phyloP scores from a whole-genome alignment of 1,140 invertebrate genomes.

The Asbolus verrucosus region DNA sequence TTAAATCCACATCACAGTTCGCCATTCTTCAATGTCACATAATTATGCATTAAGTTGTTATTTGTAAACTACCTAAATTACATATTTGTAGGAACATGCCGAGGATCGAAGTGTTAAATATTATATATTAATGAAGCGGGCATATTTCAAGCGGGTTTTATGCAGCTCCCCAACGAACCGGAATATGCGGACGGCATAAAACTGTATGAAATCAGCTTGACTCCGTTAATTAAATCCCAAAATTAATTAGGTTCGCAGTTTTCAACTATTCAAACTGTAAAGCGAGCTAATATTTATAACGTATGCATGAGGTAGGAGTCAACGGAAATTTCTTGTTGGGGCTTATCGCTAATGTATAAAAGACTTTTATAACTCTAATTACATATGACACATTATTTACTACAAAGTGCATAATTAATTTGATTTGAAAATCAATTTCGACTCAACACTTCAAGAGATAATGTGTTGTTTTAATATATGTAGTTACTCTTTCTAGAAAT shows the following conservation, averaged over 20 bases:
- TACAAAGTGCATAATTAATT: conserved; percentile 43
- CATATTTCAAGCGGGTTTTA: neutral
- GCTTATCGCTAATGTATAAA: conserved; percentile 22
- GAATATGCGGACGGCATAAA: conserved; percentile 44
- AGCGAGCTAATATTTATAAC: conserved; percentile 48
- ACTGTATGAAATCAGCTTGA: conserved; percentile 49
- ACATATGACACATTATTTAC: conserved; percentile 22
- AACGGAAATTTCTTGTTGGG: conserved; percentile 18
- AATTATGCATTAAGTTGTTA: no score
- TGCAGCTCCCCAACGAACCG: neutral
- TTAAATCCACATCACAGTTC: no score
- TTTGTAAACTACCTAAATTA: no score
- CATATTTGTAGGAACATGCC: no score
- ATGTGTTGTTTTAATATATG: no score
- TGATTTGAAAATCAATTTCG: neutral
- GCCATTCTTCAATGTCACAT: no score
- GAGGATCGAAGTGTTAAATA: neutral
- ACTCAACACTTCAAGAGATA: no score
- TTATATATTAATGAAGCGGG: neutral
- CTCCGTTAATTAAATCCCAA: conserved; percentile 49
- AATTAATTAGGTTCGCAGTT: conserved; percentile 52
- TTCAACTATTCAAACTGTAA: conserved; percentile 50
- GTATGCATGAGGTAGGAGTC: conserved; percentile 40
- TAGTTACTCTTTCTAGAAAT: no score
- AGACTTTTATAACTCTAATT: conserved; percentile 30